A percentile compares a stretch with the other conserved stretches of the same genome.
These are phyloP conservation scores for Nysson spinosus DNA, from an alignment of 2,888 invertebrate genomes.

Conservation along the genomic window DNA sequence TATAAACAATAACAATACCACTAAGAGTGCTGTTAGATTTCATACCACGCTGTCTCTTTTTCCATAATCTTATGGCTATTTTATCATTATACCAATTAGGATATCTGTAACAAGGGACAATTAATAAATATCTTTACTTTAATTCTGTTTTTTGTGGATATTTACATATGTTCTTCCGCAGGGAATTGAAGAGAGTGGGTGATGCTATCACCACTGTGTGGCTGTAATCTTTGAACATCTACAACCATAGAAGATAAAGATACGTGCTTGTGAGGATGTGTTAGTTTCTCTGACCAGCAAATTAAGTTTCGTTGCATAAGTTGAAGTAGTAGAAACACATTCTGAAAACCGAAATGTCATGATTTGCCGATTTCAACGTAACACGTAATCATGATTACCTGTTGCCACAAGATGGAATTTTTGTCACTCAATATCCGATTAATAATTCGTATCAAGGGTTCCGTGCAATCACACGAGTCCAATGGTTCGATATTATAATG, in stretches of 20 bases:
- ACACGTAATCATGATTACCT: constrained; percentile 80
- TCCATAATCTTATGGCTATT: constrained; percentile 72
- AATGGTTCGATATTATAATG: constrained; percentile 76
- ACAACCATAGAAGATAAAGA: constrained; percentile 71
- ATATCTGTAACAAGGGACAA: constrained; percentile 66
- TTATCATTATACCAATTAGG: constrained; percentile 77
- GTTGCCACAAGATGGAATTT: constrained; percentile 85
- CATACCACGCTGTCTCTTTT: constrained; percentile 52
- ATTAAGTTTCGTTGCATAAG: constrained; percentile 74
- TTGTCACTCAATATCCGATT: constrained; percentile 83
- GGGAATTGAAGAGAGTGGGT: constrained; percentile 73
- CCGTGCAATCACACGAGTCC: constrained; percentile 80
- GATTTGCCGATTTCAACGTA: background rate
- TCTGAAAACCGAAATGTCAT: constrained; percentile 62
- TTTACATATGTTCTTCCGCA: constrained; percentile 67
- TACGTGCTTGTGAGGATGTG: constrained; percentile 69
- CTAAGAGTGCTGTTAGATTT: constrained; percentile 62
- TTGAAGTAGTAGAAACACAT: constrained; percentile 74
- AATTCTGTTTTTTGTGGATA: background rate
- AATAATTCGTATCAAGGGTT: constrained; percentile 81
- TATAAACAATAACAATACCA: constrained; percentile 81
- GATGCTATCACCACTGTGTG: constrained; percentile 62
- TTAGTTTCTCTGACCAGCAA: constrained; percentile 72
- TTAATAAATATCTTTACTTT: constrained; percentile 3
- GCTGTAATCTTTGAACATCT: constrained; percentile 71